Conservation (phyloP, 2,797 vertebrate species). For the Myotis planiceps region DNA sequence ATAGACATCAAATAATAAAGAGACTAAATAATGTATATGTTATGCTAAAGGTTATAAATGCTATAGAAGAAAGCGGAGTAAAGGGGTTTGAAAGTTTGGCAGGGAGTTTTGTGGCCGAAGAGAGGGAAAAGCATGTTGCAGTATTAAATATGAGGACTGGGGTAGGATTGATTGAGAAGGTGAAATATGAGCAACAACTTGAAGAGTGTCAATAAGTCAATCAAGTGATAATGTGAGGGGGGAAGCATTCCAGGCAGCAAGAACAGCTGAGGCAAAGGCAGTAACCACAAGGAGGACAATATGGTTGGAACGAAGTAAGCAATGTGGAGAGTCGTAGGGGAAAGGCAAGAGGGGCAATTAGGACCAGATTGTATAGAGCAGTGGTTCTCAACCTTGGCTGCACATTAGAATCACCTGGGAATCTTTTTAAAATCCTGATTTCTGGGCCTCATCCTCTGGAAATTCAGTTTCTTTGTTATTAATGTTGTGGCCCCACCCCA, state of each 20-base stretch:
- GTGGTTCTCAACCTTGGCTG: no score
- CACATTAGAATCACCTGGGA: no score
- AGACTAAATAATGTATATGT: neutral
- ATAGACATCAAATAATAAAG: neutral
- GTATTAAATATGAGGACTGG: neutral
- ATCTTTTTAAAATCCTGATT: no score
- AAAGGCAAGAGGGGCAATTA: accelerated
- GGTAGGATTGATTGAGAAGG: neutral
- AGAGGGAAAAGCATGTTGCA: neutral
- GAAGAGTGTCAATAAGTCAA: neutral
- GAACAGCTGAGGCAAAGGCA: neutral
- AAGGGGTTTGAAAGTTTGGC: neutral
- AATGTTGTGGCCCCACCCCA: no score
- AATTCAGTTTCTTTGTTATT: no score
- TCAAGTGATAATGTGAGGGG: neutral
- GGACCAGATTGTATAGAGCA: neutral
- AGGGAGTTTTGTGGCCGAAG: neutral
- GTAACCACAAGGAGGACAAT: neutral
- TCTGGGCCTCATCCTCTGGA: no score
- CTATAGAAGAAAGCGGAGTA: neutral
- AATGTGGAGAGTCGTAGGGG: neutral
- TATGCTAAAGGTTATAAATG: neutral
- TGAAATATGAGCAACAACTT: neutral
- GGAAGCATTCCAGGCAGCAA: neutral
- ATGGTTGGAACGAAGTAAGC: neutral